Percentiles rank a stretch among this genome's conserved stretches.
Evolutionary conservation across 1,140 invertebrate genomes (phyloP).

Genomic region (Drosophila elegans): DNA sequence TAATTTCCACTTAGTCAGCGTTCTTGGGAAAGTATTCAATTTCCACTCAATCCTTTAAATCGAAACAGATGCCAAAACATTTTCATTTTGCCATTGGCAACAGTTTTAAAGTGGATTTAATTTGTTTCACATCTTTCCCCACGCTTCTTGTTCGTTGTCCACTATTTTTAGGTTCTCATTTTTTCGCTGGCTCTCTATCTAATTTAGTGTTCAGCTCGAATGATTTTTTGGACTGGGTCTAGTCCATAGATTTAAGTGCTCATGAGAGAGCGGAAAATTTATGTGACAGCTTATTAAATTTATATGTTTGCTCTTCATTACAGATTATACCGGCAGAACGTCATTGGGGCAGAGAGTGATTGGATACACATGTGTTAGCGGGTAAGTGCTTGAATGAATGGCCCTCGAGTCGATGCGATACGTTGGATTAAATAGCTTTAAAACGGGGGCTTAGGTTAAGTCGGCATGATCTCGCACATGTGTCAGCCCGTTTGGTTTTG

Average conservation of each 20-base stretch:
- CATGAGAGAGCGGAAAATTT: slow-evolving; percentile 60
- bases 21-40: slow-evolving; percentile 66
- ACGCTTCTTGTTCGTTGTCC: neutral
- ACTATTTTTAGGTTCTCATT: slow-evolving; percentile 65
- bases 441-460: slow-evolving; percentile 35
- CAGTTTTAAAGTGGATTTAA: slow-evolving; percentile 55
- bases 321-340: slow-evolving; percentile 61
- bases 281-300: slow-evolving; percentile 80
- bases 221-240: slow-evolving; percentile 17
- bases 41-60: slow-evolving; percentile 76
- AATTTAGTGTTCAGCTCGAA: slow-evolving; percentile 59
- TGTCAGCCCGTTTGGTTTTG: slow-evolving; percentile 15
- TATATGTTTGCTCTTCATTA: slow-evolving; percentile 77
- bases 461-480: slow-evolving; percentile 16
- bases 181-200: slow-evolving; percentile 33
- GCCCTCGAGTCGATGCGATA: slow-evolving; percentile 6
- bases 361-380: slow-evolving; percentile 65
- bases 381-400: slow-evolving; percentile 50
- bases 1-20: slow-evolving; percentile 75
- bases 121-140: slow-evolving; percentile 31
- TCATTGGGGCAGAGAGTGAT: slow-evolving; percentile 49
- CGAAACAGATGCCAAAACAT: slow-evolving; percentile 78
- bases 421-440: slow-evolving; percentile 35
- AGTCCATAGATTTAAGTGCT: slow-evolving; percentile 61
- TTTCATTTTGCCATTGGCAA: slow-evolving; percentile 51